Percentiles rank a stretch among this genome's conserved stretches.
Evolutionary conservation across 2,888 invertebrate species (phyloP).

Genomic region (Diaprepes abbreviatus): DNA sequence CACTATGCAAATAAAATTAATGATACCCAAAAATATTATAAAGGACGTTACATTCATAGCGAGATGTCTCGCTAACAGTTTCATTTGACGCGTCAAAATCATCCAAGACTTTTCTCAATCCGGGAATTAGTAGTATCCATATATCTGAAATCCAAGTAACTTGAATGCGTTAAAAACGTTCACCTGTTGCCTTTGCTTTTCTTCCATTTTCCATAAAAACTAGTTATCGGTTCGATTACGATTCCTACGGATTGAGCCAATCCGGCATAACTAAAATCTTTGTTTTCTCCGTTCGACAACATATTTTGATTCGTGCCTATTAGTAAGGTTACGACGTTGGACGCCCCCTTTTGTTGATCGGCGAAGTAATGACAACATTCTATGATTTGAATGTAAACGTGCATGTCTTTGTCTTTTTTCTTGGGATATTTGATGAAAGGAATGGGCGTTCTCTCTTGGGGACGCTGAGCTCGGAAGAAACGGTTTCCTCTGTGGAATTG

Average conservation of each 20-base stretch:
- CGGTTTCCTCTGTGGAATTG: conserved; percentile 90
- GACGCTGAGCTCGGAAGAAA: conserved; percentile 88
- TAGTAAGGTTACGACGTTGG: conserved; percentile 82
- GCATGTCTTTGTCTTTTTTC: conserved; percentile 80
- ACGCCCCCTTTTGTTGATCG: conserved; percentile 71
- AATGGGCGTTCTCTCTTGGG: conserved; percentile 82
- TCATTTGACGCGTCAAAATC: background rate
- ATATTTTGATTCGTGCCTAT: conserved; percentile 72
- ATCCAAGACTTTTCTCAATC: conserved; percentile 19
- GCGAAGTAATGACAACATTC: conserved; percentile 87
- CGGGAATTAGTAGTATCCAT: conserved; percentile 3
- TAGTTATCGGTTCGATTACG: conserved; percentile 83
- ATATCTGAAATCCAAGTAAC: conserved; percentile 14
- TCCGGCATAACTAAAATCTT: conserved; percentile 81
- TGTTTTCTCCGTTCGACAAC: conserved; percentile 67
- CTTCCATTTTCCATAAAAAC: conserved; percentile 90
- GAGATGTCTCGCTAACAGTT: background rate
- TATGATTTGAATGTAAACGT: conserved; percentile 84
- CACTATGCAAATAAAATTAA: conserved; percentile 51
- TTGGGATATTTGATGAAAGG: conserved; percentile 83
- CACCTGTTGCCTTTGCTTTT: conserved; percentile 74
- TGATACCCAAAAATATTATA: conserved; percentile 49
- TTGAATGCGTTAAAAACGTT: background rate
- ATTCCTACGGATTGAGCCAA: conserved; percentile 86
- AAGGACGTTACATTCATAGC: conserved; percentile 23